Conservation (phyloP, 2,113 vertebrate species). For the Corvus moneduloides region DNA sequence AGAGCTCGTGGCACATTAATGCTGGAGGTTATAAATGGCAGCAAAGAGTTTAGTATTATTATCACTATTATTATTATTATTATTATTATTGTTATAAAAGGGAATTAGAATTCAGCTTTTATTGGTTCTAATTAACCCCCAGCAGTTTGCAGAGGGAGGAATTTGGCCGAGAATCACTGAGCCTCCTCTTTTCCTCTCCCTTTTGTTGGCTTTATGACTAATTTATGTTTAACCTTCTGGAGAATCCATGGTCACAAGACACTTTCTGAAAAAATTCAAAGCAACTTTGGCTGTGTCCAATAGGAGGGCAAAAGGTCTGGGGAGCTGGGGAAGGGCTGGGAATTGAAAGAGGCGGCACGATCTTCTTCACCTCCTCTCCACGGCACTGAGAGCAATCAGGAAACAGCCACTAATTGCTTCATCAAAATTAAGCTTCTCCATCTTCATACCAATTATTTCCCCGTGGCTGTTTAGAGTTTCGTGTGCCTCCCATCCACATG, state of each 20-base stretch:
- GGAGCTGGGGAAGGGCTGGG: slow-evolving; percentile 35
- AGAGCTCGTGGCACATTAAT: slow-evolving; percentile 69
- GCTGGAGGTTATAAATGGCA: slow-evolving; percentile 70
- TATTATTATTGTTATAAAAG: not conserved
- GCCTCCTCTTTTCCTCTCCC: slow-evolving; percentile 79
- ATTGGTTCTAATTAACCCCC: slow-evolving; percentile 75
- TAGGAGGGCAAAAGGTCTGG: slow-evolving; percentile 51
- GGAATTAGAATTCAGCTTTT: not conserved
- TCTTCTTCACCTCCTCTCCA: slow-evolving; percentile 10
- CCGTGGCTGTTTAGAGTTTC: not conserved
- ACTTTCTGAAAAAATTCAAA: slow-evolving; percentile 79
- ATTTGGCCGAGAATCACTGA: slow-evolving; percentile 77
- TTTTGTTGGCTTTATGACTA: slow-evolving; percentile 93
- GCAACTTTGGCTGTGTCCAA: slow-evolving; percentile 63
- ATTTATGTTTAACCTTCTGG: slow-evolving; percentile 92
- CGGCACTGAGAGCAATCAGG: slow-evolving; percentile 41
- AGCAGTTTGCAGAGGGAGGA: slow-evolving; percentile 76
- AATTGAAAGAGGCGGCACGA: slow-evolving; percentile 22
- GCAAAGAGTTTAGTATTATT: not conserved
- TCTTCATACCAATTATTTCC: slow-evolving; percentile 44
- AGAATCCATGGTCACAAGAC: slow-evolving; percentile 74
- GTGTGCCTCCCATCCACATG: not conserved
- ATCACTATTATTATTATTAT: not conserved
- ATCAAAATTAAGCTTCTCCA: slow-evolving; percentile 44
- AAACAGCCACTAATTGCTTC: slow-evolving; percentile 56